Percentiles rank a stretch among this genome's conserved stretches.
Evolutionary conservation across 2,888 invertebrate genomes (phyloP).

Genomic region (Pristionchus entomophagus): DNA sequence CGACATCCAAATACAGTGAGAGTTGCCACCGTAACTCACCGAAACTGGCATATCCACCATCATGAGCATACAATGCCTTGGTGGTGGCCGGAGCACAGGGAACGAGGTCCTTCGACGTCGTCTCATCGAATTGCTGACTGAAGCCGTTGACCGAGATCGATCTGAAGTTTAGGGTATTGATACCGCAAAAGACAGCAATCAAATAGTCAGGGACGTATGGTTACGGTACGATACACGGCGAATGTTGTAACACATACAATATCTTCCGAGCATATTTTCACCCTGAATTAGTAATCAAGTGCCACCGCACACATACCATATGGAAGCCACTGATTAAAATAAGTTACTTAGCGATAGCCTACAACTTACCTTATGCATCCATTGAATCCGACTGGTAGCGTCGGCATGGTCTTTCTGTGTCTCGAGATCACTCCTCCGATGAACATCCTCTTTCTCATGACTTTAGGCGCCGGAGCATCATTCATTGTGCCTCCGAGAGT

Average conservation of each 20-base stretch:
- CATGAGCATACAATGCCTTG: slow-evolving; percentile 67
- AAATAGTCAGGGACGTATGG: neutral
- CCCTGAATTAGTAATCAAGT: no score
- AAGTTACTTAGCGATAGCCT: neutral
- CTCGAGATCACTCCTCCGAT: slow-evolving; percentile 74
- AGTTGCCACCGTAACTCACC: slow-evolving; percentile 46
- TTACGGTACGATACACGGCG: neutral
- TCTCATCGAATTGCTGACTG: slow-evolving; percentile 49
- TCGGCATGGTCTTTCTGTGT: slow-evolving; percentile 65
- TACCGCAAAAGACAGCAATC: no score
- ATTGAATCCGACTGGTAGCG: slow-evolving; percentile 62
- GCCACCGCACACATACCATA: neutral
- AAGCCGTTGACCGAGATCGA: slow-evolving; percentile 52
- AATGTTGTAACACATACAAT: no score
- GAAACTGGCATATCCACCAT: slow-evolving; percentile 70
- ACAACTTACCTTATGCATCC: slow-evolving; percentile 67
- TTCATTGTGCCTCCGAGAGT: slow-evolving; percentile 58
- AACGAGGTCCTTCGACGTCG: slow-evolving; percentile 63
- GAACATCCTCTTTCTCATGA: slow-evolving; percentile 71
- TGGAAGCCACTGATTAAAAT: neutral
- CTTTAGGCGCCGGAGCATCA: slow-evolving; percentile 72
- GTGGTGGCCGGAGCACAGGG: slow-evolving; percentile 60
- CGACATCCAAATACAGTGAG: no score
- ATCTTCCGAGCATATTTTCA: no score
- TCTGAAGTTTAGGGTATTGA: no score